Conservation (phyloP, 2,797 vertebrate genomes). For the Eutrigla gurnardus region DNA sequence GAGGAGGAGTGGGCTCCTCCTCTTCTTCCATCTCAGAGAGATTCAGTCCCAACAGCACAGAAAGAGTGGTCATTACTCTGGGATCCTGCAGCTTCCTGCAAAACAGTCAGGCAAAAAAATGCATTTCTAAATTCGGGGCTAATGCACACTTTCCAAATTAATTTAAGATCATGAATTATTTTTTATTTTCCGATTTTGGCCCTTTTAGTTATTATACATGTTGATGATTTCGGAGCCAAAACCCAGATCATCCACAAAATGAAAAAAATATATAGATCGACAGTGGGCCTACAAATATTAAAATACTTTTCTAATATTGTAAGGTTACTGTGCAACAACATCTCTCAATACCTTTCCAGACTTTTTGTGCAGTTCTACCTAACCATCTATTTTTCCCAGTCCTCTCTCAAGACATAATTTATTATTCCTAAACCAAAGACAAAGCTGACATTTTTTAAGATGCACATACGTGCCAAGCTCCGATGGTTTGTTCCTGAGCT, state of each 20-base stretch:
- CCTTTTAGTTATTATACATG: neutral
- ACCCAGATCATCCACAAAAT: neutral
- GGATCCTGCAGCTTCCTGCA: conserved; percentile 92
- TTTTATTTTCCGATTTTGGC: neutral
- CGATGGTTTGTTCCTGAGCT: conserved; percentile 89
- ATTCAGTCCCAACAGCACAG: conserved; percentile 92
- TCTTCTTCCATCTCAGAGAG: conserved; percentile 92
- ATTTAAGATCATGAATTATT: neutral
- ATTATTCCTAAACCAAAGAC: neutral
- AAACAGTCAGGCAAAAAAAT: neutral
- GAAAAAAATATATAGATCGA: neutral
- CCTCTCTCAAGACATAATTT: too few species aligned
- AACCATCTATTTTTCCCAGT: neutral
- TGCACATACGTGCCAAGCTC: conserved; percentile 91
- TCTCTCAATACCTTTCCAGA: neutral
- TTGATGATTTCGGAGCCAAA: neutral
- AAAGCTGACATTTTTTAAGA: neutral
- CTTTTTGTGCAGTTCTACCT: neutral
- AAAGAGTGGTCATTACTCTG: conserved; percentile 94
- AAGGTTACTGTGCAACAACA: neutral
- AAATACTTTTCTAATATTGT: neutral
- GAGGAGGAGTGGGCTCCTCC: conserved; percentile 83
- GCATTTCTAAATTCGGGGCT: neutral
- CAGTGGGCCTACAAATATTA: neutral
- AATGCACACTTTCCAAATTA: neutral